phyloP scores from a whole-genome alignment of 2,797 vertebrate genomes.

The Characodon lateralis region DNA sequence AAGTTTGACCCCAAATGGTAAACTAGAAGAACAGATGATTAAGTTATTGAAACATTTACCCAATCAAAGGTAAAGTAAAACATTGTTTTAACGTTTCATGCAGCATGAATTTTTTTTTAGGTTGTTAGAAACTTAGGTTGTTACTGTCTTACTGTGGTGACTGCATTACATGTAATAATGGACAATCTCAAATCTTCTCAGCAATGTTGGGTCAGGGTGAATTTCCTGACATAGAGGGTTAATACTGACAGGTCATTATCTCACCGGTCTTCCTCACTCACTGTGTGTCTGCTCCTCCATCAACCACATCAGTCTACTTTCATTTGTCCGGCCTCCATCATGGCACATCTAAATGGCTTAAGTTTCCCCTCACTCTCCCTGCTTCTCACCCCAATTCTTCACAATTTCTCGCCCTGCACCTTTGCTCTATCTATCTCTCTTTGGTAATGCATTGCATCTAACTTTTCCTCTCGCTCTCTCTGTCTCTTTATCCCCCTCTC shows the following conservation, averaged over 20 bases:
- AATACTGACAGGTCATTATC: constrained; percentile 52
- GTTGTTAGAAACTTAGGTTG: neutral
- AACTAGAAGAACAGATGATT: too few relatives aligned
- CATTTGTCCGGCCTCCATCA: constrained; percentile 46
- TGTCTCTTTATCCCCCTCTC: neutral
- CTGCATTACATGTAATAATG: constrained; percentile 25
- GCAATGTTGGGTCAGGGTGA: constrained; percentile 47
- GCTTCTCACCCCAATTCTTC: constrained; percentile 33
- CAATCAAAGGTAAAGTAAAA: neutral
- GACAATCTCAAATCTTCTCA: constrained; percentile 37
- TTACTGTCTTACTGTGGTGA: neutral
- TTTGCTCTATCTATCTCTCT: constrained; percentile 50
- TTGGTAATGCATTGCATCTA: constrained; percentile 54
- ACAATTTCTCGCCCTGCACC: constrained; percentile 50
- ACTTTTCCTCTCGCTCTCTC: constrained; percentile 21
- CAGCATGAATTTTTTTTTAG: neutral
- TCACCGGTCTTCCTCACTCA: constrained; percentile 31
- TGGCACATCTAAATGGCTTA: constrained; percentile 46
- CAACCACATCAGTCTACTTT: constrained; percentile 54
- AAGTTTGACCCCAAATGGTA: too few relatives aligned
- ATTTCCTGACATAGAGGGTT: constrained; percentile 62
- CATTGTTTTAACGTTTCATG: neutral
- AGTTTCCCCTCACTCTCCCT: constrained; percentile 24
- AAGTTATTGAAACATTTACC: neutral
- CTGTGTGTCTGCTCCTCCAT: constrained; percentile 49